These are phyloP conservation scores for Chirona hameri DNA, from an alignment of 2,888 invertebrate species.

Conservation along the genomic window DNA sequence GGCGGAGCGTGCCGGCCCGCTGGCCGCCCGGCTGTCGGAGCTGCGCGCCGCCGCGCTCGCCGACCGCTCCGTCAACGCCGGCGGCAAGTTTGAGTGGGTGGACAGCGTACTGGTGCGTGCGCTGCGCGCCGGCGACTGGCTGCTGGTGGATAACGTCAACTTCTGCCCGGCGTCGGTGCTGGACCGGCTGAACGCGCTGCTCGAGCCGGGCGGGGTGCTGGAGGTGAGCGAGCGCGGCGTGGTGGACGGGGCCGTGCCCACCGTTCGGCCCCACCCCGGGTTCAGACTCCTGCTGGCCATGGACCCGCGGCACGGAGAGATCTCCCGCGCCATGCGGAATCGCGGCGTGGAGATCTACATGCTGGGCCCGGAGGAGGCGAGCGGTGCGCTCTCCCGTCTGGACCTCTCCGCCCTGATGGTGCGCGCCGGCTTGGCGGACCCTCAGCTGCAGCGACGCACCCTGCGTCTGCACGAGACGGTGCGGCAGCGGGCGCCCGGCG, in stretches of 20 bases:
- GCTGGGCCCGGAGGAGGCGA: constrained; percentile 33
- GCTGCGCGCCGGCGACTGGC: constrained; percentile 74
- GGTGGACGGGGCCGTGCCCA: constrained; percentile 62
- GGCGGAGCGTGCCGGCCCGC: no score
- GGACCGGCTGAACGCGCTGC: constrained; percentile 89
- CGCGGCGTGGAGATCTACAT: constrained; percentile 88
- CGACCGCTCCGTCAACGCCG: constrained; percentile 42
- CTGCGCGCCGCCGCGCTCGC: constrained; percentile 41
- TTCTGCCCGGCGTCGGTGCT: constrained; percentile 93
- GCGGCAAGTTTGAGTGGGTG: constrained; percentile 87
- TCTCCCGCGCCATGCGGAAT: constrained; percentile 98
- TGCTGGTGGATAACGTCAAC: constrained; percentile 88
- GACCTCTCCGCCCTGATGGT: background rate
- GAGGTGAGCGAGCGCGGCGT: constrained; percentile 89
- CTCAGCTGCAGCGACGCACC: background rate
- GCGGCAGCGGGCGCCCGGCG: background rate
- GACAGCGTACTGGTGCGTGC: constrained; percentile 76
- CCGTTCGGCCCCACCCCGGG: constrained; percentile 77
- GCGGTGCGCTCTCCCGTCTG: background rate
- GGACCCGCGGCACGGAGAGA: constrained; percentile 91
- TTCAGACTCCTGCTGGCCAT: constrained; percentile 93
- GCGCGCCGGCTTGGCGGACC: background rate
- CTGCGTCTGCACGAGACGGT: background rate
- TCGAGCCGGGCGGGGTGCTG: constrained; percentile 88
- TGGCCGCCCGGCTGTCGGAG: constrained; percentile 30